A percentile compares a stretch with the other conserved stretches of the same genome.
Conservation (phyloP, 2,113 vertebrate species). For the Labeo catla region DNA sequence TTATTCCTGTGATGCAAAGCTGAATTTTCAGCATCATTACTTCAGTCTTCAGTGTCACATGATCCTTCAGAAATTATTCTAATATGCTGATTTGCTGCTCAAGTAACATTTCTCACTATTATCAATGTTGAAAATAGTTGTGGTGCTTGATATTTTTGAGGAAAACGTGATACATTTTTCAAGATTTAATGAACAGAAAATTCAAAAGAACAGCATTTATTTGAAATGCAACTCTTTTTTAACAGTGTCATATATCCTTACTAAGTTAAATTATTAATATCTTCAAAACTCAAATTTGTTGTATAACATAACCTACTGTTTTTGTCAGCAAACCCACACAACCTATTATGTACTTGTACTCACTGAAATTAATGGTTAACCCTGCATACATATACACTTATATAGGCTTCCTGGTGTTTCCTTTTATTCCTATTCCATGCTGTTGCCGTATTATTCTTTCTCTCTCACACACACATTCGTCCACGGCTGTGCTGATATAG, state of each 20-base stretch:
- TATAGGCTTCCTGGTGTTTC: neutral
- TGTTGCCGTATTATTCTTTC: neutral
- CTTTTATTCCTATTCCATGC: neutral
- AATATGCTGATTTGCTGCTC: too few relatives aligned
- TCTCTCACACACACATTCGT: constrained; percentile 7
- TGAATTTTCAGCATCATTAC: too few relatives aligned
- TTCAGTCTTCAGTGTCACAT: too few relatives aligned
- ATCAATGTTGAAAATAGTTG: too few relatives aligned
- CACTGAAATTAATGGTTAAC: neutral
- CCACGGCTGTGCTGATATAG: constrained; percentile 29
- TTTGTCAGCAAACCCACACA: neutral
- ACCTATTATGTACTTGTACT: neutral
- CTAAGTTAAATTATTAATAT: neutral
- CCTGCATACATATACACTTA: neutral
- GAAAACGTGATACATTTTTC: too few relatives aligned
- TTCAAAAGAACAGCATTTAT: too few relatives aligned
- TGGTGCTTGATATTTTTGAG: too few relatives aligned
- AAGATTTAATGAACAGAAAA: too few relatives aligned
- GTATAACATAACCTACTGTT: neutral
- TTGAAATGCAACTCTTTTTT: neutral
- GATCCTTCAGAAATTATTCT: too few relatives aligned
- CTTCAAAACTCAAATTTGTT: neutral
- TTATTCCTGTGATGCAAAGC: too few relatives aligned
- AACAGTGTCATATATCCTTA: neutral
- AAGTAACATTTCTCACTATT: too few relatives aligned